These are phyloP conservation scores for Mesoclemmys tuberculata DNA, from an alignment of 2,113 vertebrate genomes.

Conservation along the genomic window DNA sequence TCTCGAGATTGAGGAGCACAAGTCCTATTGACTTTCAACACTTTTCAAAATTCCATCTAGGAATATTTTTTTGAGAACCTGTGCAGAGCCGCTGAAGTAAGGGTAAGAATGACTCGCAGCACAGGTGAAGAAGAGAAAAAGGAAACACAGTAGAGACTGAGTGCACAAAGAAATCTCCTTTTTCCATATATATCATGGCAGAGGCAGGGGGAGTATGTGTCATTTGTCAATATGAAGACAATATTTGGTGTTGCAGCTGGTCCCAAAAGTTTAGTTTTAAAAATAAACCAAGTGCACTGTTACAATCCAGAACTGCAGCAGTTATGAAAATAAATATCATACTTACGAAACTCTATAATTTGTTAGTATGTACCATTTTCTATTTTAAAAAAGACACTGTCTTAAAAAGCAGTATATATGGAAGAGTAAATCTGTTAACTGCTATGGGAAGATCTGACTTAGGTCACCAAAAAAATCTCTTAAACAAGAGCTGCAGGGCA, in stretches of 20 bases:
- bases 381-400: constrained; percentile 72
- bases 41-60: not conserved
- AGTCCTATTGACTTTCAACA: not conserved
- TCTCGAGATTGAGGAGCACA: not conserved
- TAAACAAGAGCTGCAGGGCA: constrained; percentile 84
- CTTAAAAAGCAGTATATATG: constrained; percentile 87
- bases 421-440: constrained; percentile 89
- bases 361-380: constrained; percentile 72
- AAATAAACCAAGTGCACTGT: not conserved
- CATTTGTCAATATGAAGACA: not conserved
- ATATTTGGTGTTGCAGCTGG: not conserved
- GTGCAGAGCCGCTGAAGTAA: not conserved
- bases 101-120: not conserved
- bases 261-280: not conserved
- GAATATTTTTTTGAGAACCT: not conserved
- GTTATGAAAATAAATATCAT: not conserved
- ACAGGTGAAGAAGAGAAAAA: accelerated
- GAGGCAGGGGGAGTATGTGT: not conserved
- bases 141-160: not conserved
- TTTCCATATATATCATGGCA: not conserved
- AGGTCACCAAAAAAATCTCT: constrained; percentile 89
- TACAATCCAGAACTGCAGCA: not conserved
- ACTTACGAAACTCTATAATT: not conserved
- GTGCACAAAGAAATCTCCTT: not conserved
- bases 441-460: constrained; percentile 84